Evolutionary conservation across 2,113 vertebrate species (phyloP).

Genomic region (Lamprotornis superbus): DNA sequence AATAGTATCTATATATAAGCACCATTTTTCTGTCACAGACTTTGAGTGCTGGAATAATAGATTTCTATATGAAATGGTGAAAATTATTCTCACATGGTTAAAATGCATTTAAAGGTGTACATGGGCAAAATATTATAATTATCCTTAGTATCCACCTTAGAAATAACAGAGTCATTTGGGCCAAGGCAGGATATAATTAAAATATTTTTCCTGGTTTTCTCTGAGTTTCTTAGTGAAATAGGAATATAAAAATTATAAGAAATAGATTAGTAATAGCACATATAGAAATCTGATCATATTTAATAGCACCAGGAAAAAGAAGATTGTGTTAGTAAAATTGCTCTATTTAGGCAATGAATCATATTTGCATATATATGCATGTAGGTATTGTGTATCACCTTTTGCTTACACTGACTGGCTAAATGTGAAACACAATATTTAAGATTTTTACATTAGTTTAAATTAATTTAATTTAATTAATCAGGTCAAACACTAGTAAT

Average conservation of each 20-base stretch:
- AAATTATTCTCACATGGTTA: not conserved
- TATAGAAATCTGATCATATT: not conserved
- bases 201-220: not conserved
- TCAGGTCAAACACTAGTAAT: not conserved
- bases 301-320: not conserved
- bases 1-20: not conserved
- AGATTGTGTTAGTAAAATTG: not conserved
- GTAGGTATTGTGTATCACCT: not conserved
- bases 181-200: not conserved
- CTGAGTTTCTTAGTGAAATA: not conserved
- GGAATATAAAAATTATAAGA: not conserved
- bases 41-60: not conserved
- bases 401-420: not conserved
- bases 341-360: not conserved
- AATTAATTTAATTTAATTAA: not conserved
- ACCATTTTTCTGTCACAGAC: not conserved
- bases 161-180: not conserved
- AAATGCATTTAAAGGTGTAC: not conserved
- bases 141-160: not conserved
- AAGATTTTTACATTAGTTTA: not conserved
- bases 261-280: not conserved
- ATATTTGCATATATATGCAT: not conserved
- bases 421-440: not conserved
- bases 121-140: not conserved
- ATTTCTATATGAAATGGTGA: not conserved